Evolutionary conservation across 2,797 vertebrate species (phyloP).

Genomic region (Hoplostethus mediterraneus): DNA sequence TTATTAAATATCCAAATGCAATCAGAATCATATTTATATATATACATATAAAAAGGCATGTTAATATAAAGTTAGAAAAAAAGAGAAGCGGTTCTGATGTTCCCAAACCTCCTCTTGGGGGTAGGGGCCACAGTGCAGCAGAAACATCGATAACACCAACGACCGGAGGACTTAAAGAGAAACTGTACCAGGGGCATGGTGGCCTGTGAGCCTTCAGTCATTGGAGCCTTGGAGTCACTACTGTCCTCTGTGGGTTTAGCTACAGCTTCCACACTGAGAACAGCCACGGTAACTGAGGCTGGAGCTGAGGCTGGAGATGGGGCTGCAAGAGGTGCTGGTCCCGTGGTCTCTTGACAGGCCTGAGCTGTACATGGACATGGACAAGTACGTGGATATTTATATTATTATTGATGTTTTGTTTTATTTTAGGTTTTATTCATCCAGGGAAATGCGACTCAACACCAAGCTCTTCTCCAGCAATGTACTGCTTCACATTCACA

Average conservation of each 20-base stretch:
- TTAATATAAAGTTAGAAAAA: no score
- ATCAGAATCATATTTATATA: no score
- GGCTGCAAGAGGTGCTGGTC: not conserved
- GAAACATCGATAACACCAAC: not conserved
- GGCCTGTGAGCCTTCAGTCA: constrained; percentile 41
- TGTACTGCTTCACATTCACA: no score
- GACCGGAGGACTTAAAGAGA: not conserved
- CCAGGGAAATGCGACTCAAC: not conserved
- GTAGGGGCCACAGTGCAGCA: no score
- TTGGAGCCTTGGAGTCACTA: constrained; percentile 44
- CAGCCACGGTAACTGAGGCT: not conserved
- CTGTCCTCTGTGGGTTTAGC: constrained; percentile 65
- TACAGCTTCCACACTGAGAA: constrained; percentile 71
- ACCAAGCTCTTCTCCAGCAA: not conserved
- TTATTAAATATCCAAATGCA: no score
- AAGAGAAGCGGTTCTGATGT: no score
- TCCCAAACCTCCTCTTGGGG: no score
- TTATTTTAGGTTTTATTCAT: not conserved
- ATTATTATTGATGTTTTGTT: not conserved
- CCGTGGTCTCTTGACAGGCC: constrained; percentile 6
- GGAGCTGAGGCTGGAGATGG: constrained; percentile 15
- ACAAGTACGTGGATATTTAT: constrained; percentile 9
- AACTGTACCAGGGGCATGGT: constrained; percentile 60
- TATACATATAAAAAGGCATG: no score
- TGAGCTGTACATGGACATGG: constrained; percentile 29